These are phyloP conservation scores for Brienomyrus brachyistius DNA, from an alignment of 2,113 vertebrate genomes.

Conservation along the genomic window DNA sequence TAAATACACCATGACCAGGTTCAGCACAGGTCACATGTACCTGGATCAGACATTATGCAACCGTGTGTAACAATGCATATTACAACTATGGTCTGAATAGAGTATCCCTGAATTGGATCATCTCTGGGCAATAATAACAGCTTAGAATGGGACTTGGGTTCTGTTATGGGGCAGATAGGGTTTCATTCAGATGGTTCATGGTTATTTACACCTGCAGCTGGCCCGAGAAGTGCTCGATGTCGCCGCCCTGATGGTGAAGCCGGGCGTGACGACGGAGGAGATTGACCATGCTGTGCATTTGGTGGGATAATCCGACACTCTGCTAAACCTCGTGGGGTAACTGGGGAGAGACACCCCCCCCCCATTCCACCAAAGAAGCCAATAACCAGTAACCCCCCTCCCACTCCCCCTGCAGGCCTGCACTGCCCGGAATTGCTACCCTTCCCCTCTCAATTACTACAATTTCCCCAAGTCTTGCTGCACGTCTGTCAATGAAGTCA, in stretches of 20 bases:
- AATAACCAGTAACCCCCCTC: not conserved
- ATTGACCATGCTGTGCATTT: conserved; percentile 95
- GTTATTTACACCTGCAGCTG: conserved; percentile 62
- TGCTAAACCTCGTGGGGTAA: not conserved
- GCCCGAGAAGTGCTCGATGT: conserved; percentile 93
- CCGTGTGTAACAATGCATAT: not conserved
- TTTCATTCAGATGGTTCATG: not conserved
- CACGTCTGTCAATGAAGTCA: conserved; percentile 97
- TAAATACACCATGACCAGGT: not conserved
- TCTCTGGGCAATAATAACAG: not conserved
- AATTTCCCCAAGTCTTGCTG: conserved; percentile 98
- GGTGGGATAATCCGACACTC: conserved; percentile 56
- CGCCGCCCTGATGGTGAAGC: conserved; percentile 87
- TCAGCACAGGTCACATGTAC: not conserved
- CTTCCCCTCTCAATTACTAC: conserved; percentile 97
- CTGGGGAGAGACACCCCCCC: not conserved
- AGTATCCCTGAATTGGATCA: not conserved
- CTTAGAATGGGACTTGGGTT: not conserved
- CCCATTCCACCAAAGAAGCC: not conserved
- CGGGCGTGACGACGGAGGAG: conserved; percentile 91
- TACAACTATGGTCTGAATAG: not conserved
- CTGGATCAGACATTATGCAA: not conserved
- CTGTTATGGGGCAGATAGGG: not conserved
- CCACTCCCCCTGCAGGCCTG: conserved; percentile 70
- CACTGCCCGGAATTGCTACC: conserved; percentile 90